Percentiles rank a stretch among this genome's conserved stretches.
Conservation (phyloP, 2,888 invertebrate genomes). For the Polyommatus iphigenia region DNA sequence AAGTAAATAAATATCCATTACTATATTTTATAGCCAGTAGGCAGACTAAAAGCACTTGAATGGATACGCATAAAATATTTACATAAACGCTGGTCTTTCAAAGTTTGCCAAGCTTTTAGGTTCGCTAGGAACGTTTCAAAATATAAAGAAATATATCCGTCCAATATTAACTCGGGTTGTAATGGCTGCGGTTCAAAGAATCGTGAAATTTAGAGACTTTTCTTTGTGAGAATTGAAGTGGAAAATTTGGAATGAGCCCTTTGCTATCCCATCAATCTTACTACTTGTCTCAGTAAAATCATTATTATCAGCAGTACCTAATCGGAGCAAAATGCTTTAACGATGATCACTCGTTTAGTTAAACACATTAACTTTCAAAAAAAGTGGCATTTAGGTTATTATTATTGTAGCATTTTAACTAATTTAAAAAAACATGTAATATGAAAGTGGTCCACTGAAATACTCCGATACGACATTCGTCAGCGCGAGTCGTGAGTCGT, state of each 20-base stretch:
- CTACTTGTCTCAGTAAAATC: not conserved
- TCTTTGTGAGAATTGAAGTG: not conserved
- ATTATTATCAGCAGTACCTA: not conserved
- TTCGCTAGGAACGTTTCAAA: constrained; percentile 22
- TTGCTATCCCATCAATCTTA: not conserved
- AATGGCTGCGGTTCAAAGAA: constrained; percentile 4
- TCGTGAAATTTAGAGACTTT: not conserved
- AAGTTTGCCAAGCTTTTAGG: constrained; percentile 30
- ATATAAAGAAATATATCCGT: constrained; percentile 27
- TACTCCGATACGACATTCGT: not conserved
- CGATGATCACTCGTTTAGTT: too few relatives aligned
- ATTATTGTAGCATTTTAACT: not conserved
- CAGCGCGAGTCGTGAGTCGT: not conserved
- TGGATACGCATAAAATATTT: constrained; percentile 28
- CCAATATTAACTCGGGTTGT: constrained; percentile 18
- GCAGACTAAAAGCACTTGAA: constrained; percentile 8
- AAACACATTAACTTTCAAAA: too few relatives aligned
- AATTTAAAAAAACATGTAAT: not conserved
- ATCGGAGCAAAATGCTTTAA: too few relatives aligned
- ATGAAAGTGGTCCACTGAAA: not conserved
- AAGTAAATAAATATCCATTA: constrained; percentile 23
- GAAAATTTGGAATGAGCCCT: not conserved
- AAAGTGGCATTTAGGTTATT: too few relatives aligned
- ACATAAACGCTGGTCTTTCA: constrained; percentile 23
- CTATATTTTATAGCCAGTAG: not conserved